Evolutionary conservation across 64 coral and sea anemone species (phyloP), one percentile per base, ranked within the genome.

Genomic region (Acropora yongei): DNA sequence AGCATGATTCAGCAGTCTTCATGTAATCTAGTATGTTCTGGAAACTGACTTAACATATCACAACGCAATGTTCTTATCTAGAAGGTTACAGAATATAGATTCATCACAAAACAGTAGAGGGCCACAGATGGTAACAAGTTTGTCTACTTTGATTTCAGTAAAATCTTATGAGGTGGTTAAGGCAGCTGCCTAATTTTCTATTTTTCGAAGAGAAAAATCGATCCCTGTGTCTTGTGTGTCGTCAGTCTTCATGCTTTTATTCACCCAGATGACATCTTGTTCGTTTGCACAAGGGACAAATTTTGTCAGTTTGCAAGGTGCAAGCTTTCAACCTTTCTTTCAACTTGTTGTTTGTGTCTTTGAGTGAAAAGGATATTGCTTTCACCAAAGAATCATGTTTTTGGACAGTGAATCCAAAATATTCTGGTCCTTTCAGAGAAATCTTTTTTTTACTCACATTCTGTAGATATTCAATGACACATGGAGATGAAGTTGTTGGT

Each of bases 321-420:
- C 44, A 50, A 74, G 53, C 87, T 89, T 75, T 89, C 87, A 19
- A 75, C 87, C 41, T 78, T 89, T 30, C 30, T 79, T 76, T 57
- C 75, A 66, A 90, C 79, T 67, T 80, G 39, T 20, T 39, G 65
- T 61, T 80, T 80, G 57, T 69, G 75, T 12, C 80, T 89, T 47
- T 68, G 12, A 76, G 88, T 10, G 51, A 89, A 80, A 89, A 80
- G 76, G 55, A 80, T n/a, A 90, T 11, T 16, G 75, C 88, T 80
- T 90, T 80, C 49, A 79, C 6, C 74, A 44, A 66, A 44, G 51
- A 48, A 19, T 71, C 41, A 44, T 90, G 39, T 63, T 89, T 77
- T 48, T 89, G 75, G 10, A 89, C 66, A 14, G 74, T 89, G 87
- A 89, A 89, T 12, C 55, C 78, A 78, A 89, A 79, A 53, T 89